Base-by-base conservation (phyloP, 2,113 vertebrate species). In the Vimba vimba region DNA sequence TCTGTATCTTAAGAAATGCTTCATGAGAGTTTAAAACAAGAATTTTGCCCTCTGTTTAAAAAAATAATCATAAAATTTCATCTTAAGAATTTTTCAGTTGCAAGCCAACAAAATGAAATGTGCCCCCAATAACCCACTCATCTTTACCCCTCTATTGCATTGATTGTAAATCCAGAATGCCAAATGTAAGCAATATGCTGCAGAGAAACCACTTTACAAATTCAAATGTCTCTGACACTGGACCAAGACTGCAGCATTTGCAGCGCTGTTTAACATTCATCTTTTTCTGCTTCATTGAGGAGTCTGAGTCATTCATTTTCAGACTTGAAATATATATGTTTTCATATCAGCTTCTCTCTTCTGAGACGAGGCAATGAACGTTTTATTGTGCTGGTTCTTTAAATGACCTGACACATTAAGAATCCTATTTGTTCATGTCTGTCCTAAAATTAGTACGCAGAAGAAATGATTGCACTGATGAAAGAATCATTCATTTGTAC, bases 271-370 rank as follows among this genome's bases (percentile, higher is more conserved):
- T 39, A 79, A 60, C 10, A 79, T 79, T n/a, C 36, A 59, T 79
- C 27, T 39, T 21, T 79, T 62, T 79, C 77, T 43, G 77, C 52
- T 57, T 57, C 52, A 57, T 39, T 59, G 50, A 59, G 23, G 19
- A 47, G 43, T 52, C 12, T 75, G n/a, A 79, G 10, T 60, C 55
- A 62, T 39, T 79, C 36, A 21, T 25, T 79, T 79, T 79, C 36
- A 79, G 77, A 57, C 10, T n/a, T 60, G 36, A 79, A 78, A 78
- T 79, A 62, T 62, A 60, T 57, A 60, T 12, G 30, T 15, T 81
- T 64, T 39, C 12, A 43, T 39, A 25, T 62, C 75, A 57, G 75
- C 27, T 81, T 66, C n/a, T 43, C n/a, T 21, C n/a, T 21, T 66
- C 45, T 47, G 23, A 45, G 39, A 66, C 25, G 33, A 60, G 33